phyloP scores from a whole-genome alignment of 2,113 vertebrate species.

The Synodontis membranacea region DNA sequence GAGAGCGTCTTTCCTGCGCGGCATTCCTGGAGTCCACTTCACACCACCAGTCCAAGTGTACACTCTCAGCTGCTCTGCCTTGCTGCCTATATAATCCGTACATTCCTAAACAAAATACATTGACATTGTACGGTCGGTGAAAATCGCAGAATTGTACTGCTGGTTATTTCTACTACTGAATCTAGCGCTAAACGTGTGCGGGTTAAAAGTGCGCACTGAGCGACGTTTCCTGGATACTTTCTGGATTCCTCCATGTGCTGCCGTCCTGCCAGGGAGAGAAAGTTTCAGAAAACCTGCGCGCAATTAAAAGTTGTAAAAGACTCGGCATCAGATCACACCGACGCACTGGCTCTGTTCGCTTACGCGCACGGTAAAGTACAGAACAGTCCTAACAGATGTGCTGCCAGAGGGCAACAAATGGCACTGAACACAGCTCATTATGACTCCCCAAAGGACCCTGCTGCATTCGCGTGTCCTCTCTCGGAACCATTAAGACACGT shows the following conservation, averaged over 20 bases:
- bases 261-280: neutral
- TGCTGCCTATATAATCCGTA: neutral
- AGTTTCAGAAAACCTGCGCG: neutral
- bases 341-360: neutral
- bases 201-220: neutral
- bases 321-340: slow-evolving; percentile 3
- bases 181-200: neutral
- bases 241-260: neutral
- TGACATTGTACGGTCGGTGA: too few species aligned
- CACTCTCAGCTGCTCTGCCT: neutral
- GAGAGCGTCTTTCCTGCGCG: slow-evolving; percentile 40
- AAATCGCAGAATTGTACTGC: neutral
- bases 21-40: slow-evolving; percentile 9
- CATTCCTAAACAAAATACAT: neutral
- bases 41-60: neutral
- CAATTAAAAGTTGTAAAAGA: slow-evolving; percentile 18
- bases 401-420: slow-evolving; percentile 32
- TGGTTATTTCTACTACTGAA: too few species aligned
- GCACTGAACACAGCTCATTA: slow-evolving; percentile 15
- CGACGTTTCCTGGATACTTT: too few species aligned
- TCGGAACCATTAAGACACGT: neutral
- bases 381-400: slow-evolving; percentile 18
- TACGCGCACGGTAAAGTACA: neutral
- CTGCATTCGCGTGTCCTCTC: neutral
- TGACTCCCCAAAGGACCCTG: neutral